Evolutionary conservation across 2,888 invertebrate genomes (phyloP), one percentile per base, ranked within the genome.

Genomic region (Pelosia muscerda): DNA sequence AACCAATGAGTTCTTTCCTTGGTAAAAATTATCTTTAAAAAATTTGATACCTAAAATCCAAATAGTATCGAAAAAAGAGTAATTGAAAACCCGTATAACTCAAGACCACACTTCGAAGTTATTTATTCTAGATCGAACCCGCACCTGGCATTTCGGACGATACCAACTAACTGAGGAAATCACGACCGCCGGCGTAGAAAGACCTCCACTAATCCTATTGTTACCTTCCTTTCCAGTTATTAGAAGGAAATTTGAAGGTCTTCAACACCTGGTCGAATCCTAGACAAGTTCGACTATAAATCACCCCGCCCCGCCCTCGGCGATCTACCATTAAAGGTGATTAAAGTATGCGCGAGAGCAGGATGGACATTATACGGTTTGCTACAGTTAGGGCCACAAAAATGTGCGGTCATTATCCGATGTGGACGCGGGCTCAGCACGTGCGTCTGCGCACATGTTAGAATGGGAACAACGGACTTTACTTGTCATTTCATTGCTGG

Each of bases 361-460:
- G 91, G 92, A 91, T 90, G 91, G 85, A 84, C 89, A 93, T 93
- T 93, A 93, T 86, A 92, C 86, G 91, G 88, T 88, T 83, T 80
- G 88, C 77, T 82, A 77, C 75, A 79, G 82, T 83, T 81, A 81
- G 84, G 85, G 81, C 86, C 85, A 88, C 88, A 81, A 87, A 79
- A 89, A 86, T 87, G 86, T 84, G 82, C 87, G 91, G 90, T 91
- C 88, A 88, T 88, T 88, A 90, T 88, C 83, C 88, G 84, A 83
- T 76, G 80, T 74, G 82, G 68, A 64, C 73, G 65, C 69, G 69
- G 15, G 59, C 38, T 5, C 23, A 71, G 84, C 88, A 86, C 87
- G 89, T 86, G 89, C 83, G 79, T 60, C 28, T 23, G 60, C 61
- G 58, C 76, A 78, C 77, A 78, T 75, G 74, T 77, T 67, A 68